Conservation (phyloP, 2,797 vertebrate species). For the Ctenochaetus hawaiiensis region DNA sequence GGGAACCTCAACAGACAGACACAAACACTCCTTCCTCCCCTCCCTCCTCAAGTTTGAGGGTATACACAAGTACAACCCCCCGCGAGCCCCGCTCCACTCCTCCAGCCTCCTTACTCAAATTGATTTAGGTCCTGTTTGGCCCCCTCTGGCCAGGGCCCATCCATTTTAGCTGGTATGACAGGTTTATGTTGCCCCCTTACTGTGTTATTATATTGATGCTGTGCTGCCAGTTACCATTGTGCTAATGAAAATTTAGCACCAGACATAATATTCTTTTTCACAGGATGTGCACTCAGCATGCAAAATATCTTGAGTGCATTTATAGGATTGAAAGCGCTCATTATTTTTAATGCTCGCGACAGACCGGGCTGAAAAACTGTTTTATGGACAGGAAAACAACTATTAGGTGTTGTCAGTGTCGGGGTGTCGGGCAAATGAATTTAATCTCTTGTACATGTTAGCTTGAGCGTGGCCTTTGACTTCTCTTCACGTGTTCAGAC, state of each 20-base stretch:
- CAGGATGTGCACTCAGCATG: conserved; percentile 83
- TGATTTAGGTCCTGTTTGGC: conserved; percentile 87
- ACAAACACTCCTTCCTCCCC: conserved; percentile 62
- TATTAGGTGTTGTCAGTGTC: conserved; percentile 68
- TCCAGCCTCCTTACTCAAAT: conserved; percentile 88
- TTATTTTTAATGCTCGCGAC: conserved; percentile 76
- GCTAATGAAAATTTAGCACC: conserved; percentile 89
- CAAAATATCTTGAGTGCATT: conserved; percentile 82
- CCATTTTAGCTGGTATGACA: conserved; percentile 86
- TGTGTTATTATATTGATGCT: conserved; percentile 91
- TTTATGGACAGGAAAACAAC: conserved; percentile 77
- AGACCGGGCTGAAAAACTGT: conserved; percentile 51
- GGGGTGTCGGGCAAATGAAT: conserved; percentile 55
- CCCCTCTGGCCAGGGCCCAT: conserved; percentile 75
- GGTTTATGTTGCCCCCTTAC: conserved; percentile 90
- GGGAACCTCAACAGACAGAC: conserved; percentile 72
- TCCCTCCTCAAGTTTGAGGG: conserved; percentile 82
- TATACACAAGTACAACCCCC: conserved; percentile 64
- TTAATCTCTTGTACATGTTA: conserved; percentile 48
- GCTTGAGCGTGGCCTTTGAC: conserved; percentile 41
- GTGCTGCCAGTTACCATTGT: conserved; percentile 88
- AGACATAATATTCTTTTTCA: conserved; percentile 86
- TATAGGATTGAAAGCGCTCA: conserved; percentile 75
- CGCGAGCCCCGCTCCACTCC: conserved; percentile 46
- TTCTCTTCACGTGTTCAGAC: conserved; percentile 8